Conservation (phyloP, 2,113 vertebrate species). For the Eudyptes chrysolophus region DNA sequence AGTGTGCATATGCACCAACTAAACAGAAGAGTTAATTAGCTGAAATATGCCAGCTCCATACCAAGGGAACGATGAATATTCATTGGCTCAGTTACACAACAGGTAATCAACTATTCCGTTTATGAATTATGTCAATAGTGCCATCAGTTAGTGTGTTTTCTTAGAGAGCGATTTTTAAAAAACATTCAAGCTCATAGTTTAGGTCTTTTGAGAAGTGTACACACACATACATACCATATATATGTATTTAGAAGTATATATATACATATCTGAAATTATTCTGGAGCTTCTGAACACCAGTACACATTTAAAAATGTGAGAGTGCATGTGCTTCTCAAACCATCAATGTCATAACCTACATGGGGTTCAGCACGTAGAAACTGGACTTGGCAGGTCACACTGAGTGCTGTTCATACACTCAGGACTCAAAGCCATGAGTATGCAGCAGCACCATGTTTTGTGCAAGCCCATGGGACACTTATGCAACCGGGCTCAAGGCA, state of each 20-base stretch:
- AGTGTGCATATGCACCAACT: not conserved
- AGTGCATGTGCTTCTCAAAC: not conserved
- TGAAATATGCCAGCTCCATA: slow-evolving; percentile 49
- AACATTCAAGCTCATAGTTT: not conserved
- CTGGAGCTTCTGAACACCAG: not conserved
- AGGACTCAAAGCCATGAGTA: not conserved
- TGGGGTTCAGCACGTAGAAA: not conserved
- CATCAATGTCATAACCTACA: not conserved
- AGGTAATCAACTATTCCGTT: slow-evolving; percentile 55
- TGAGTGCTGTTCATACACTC: fast-evolving
- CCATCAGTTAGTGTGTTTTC: slow-evolving; percentile 17
- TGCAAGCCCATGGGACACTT: not conserved
- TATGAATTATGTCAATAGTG: slow-evolving; percentile 49
- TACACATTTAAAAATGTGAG: not conserved
- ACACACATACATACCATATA: no score
- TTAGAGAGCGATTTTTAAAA: not conserved
- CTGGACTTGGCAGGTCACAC: not conserved
- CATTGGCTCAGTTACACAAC: slow-evolving; percentile 58
- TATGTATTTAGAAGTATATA: not conserved
- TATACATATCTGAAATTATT: not conserved
- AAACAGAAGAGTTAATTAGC: slow-evolving; percentile 52
- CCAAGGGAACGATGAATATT: slow-evolving; percentile 66
- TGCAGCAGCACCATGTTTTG: fast-evolving
- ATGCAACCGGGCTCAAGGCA: not conserved
- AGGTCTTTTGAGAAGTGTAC: not conserved